These are phyloP conservation scores for Hippoglossus stenolepis DNA, from an alignment of 2,113 vertebrate genomes.

Conservation along the genomic window DNA sequence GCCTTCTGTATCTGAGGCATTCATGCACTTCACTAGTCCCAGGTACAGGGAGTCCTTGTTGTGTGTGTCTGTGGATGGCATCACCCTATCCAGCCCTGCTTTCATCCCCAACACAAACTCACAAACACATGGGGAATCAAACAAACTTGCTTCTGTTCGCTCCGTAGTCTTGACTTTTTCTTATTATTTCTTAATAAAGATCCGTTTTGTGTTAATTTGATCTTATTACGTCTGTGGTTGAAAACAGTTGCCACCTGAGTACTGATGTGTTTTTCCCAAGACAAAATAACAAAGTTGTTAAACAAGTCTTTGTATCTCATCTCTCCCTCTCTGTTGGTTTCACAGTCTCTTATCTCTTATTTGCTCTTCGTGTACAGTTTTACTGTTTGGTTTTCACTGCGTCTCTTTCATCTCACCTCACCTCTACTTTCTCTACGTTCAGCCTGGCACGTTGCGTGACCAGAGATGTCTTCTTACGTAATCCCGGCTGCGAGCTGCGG, in stretches of 20 bases:
- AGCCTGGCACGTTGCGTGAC: conserved; percentile 27
- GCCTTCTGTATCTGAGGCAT: conserved; percentile 51
- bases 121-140: background rate
- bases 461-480: conserved; percentile 11
- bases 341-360: background rate
- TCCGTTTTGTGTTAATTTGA: background rate
- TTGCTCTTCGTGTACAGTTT: background rate
- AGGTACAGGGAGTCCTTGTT: conserved; percentile 43
- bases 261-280: background rate
- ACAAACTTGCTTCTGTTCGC: background rate
- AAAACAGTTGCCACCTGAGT: background rate
- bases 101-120: background rate
- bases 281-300: background rate
- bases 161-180: background rate
- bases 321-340: background rate
- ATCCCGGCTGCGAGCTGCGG: conserved; percentile 1
- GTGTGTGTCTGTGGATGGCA: background rate
- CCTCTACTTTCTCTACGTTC: background rate
- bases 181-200: background rate
- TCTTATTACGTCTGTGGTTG: background rate
- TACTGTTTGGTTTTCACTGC: background rate
- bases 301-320: background rate
- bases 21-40: conserved; percentile 28
- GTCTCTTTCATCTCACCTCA: background rate
- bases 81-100: background rate